Evolutionary conservation across 2,113 vertebrate species (phyloP).

Genomic region (Pterocles burchelli): DNA sequence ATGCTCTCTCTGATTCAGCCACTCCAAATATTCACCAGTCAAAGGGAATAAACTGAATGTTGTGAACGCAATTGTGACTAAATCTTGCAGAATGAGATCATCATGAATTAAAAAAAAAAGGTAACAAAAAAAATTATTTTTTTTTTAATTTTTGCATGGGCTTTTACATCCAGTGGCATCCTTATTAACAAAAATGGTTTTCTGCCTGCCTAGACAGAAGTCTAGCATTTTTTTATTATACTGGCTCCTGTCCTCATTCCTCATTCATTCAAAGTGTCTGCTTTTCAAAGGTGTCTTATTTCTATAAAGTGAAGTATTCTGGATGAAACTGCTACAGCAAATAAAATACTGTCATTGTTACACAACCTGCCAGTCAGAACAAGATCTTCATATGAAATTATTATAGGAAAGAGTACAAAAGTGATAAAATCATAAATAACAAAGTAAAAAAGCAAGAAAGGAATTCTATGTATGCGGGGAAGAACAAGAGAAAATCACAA

Average conservation of each 20-base stretch:
- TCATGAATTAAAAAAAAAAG: background rate
- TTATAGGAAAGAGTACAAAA: background rate
- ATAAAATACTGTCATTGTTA: background rate
- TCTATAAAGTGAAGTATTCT: background rate
- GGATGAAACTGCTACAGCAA: background rate
- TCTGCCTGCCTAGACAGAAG: background rate
- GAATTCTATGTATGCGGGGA: background rate
- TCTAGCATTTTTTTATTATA: background rate
- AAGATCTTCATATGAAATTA: background rate
- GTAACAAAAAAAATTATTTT: background rate
- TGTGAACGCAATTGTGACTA: background rate
- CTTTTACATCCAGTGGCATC: background rate
- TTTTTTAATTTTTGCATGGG: background rate
- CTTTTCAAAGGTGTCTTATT: background rate
- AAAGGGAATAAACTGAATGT: background rate
- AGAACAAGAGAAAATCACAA: background rate
- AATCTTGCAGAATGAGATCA: background rate
- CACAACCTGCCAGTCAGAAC: background rate
- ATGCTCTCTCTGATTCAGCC: background rate
- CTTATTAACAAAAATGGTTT: background rate
- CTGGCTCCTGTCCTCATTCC: background rate
- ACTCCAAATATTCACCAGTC: background rate
- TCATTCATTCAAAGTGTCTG: background rate
- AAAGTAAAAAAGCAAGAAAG: background rate
- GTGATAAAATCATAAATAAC: background rate